A percentile compares a stretch with the other conserved stretches of the same genome.
Conservation (phyloP, 2,113 vertebrate species). For the Phalacrocorax carbo region DNA sequence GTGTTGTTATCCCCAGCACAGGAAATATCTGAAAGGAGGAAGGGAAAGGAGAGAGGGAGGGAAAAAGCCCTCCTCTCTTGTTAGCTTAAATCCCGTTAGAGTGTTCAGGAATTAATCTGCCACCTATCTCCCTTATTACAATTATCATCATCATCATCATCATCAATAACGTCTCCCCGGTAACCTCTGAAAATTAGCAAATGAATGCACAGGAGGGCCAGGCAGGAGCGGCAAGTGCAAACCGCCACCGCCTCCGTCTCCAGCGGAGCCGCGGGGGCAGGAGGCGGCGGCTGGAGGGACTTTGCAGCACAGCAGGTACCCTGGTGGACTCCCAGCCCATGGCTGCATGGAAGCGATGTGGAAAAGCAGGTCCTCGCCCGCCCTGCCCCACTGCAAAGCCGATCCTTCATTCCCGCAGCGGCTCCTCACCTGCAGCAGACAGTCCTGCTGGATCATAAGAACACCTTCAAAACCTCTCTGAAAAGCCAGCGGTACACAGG, state of each 20-base stretch:
- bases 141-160: neutral
- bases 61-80: slow-evolving; percentile 23
- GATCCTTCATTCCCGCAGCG: neutral
- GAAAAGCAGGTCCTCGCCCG: neutral
- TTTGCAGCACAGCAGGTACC: neutral
- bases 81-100: slow-evolving; percentile 49
- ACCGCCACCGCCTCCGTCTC: neutral
- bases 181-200: slow-evolving; percentile 7
- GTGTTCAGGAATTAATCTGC: slow-evolving; percentile 50
- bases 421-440: neutral
- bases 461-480: rapidly evolving
- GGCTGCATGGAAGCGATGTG: rapidly evolving
- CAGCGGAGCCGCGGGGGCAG: rapidly evolving
- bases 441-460: neutral
- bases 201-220: neutral
- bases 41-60: neutral
- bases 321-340: rapidly evolving
- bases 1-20: slow-evolving; percentile 57
- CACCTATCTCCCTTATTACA: neutral
- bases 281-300: neutral
- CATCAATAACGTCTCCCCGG: neutral
- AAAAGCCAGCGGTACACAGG: rapidly evolving
- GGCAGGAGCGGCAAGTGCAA: neutral
- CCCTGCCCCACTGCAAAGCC: neutral
- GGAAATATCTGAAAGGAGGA: slow-evolving; percentile 56